Percentiles rank a stretch among this genome's conserved stretches.
These are phyloP conservation scores for Aphodius granarius DNA, from an alignment of 2,888 invertebrate genomes.

Conservation along the genomic window DNA sequence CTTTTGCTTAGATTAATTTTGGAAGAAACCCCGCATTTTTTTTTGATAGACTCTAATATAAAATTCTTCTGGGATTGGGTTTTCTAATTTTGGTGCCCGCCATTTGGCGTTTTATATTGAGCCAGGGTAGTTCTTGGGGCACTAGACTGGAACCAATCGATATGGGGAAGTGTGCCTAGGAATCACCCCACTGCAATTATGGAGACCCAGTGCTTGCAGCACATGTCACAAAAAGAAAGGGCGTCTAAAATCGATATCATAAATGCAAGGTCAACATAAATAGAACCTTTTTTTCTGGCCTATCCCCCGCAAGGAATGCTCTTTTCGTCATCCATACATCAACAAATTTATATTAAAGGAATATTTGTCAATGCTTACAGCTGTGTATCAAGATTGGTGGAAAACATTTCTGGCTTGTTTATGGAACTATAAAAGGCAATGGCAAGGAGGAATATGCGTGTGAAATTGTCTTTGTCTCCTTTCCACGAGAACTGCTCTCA, in stretches of 20 bases:
- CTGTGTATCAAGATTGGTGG: background rate
- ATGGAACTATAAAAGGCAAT: background rate
- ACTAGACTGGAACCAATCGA: background rate
- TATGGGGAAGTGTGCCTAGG: background rate
- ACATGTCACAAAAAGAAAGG: background rate
- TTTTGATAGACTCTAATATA: too few species aligned
- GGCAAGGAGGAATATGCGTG: background rate
- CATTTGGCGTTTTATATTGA: background rate
- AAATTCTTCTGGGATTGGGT: background rate
- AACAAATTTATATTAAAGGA: too few species aligned
- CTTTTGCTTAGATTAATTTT: too few species aligned
- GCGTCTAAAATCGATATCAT: background rate
- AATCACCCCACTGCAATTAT: background rate
- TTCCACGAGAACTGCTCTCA: constrained; percentile 21
- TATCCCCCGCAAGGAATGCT: too few species aligned
- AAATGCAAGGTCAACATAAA: background rate
- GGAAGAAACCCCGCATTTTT: too few species aligned
- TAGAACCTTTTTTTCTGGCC: background rate
- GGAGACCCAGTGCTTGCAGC: background rate
- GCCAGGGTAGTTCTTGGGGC: background rate
- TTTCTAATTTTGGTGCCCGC: background rate
- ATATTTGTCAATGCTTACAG: too few species aligned
- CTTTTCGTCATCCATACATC: too few species aligned
- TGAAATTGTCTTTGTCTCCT: constrained; percentile 2
- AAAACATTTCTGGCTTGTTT: background rate